Base-by-base conservation (phyloP, 1,140 invertebrate species). In the Rhyacophila brunnea region DNA sequence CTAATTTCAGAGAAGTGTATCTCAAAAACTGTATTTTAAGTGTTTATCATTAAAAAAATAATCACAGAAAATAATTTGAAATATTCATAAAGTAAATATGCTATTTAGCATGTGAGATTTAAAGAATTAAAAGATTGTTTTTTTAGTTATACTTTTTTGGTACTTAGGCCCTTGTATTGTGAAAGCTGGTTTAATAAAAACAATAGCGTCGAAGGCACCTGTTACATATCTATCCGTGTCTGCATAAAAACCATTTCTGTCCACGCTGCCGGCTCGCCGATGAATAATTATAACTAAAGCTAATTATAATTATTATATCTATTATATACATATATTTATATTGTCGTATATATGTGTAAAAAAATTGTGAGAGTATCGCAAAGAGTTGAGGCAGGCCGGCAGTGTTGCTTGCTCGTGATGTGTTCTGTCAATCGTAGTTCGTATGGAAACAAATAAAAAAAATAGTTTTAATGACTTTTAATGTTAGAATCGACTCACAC, bases 391-490 rank as follows among this genome's bases (percentile, higher is more conserved):
- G n/a, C 11, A 20, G 18, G 11, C 49, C 17, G 17, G 50, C 50
- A 42, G 50, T 11, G 46, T 13, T 14, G 43, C 19, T 28, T 44
- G 36, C 20, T 43, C 43, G 55, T 58, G 46, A 58, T 58, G 55
- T 58, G 46, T 43, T 48, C 49, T 58, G 55, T 58, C 55, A 58
- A 58, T 58, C 55, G 55, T 58, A 58, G 55, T 49, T 50, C 28
- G 40, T 56, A 56, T 48, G 53, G 13, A 47, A 51, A 51, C 15
- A 28, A 51, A 36, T 48, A 17, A 15, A 14, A 15, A 14, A 38
- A 46, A 46, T 56, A 56, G 53, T 38, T 35, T 20, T 56, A 56
- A 56, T 23, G n/a, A 47, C 14, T 32, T 23, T 38, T 56, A 56
- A 43, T 47, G 53, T 56, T 56, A 46, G 43, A 36, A 44, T 46